Evolutionary conservation across 37 sponge, comb jelly and placozoan genomes (phyloP).

Genomic region (Aphrocallistes beatrix): DNA sequence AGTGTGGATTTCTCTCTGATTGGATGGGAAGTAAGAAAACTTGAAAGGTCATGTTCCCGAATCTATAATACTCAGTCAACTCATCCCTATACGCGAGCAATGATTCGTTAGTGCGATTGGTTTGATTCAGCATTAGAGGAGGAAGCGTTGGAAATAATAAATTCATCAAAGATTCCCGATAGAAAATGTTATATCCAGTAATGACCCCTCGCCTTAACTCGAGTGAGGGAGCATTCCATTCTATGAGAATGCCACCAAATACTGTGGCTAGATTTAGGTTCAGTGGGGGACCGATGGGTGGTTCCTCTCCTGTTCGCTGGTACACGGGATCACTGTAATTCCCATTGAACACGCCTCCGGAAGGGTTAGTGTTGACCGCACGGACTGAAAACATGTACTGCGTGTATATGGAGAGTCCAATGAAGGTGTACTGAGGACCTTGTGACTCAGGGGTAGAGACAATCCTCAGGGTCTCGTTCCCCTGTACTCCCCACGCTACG

Average conservation of each 20-base stretch:
- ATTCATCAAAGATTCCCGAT: not conserved
- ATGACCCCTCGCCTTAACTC: not conserved
- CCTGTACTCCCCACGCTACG: not conserved
- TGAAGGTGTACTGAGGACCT: not conserved
- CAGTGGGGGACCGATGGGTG: not conserved
- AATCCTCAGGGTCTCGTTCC: not conserved
- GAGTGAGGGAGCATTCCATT: not conserved
- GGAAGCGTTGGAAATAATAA: not conserved
- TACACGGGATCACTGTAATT: not conserved
- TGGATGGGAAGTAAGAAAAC: not conserved
- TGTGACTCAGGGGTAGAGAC: not conserved
- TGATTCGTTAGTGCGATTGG: not conserved
- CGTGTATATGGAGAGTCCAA: not conserved
- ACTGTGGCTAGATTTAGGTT: not conserved
- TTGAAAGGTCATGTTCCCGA: not conserved
- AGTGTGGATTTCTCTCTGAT: not conserved
- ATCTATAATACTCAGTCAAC: not conserved
- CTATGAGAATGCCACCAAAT: not conserved
- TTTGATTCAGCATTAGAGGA: not conserved
- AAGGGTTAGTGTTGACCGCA: not conserved
- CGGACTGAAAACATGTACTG: not conserved
- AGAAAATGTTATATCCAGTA: not conserved
- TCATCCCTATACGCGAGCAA: not conserved
- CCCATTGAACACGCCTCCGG: not conserved
- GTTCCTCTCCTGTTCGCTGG: not conserved